phyloP scores from a whole-genome alignment of 1,140 invertebrate genomes.

The Atta colombica region DNA sequence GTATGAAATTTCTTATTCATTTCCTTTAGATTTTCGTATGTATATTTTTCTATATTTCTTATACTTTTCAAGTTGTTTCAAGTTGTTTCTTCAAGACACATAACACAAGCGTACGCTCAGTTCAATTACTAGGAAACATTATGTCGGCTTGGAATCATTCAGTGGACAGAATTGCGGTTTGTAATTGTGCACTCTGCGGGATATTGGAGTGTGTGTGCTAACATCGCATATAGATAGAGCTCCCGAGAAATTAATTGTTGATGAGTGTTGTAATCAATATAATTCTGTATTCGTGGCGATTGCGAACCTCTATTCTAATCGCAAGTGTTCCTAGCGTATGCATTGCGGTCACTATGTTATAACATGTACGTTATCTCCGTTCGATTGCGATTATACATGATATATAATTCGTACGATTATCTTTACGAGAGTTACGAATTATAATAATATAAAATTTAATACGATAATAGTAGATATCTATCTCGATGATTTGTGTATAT shows the following conservation, averaged over 20 bases:
- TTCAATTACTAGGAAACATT: constrained; percentile 49
- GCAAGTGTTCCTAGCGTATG: constrained; percentile 67
- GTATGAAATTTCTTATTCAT: neutral
- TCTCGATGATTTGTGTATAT: neutral
- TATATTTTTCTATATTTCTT: neutral
- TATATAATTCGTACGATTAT: neutral
- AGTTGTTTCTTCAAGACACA: neutral
- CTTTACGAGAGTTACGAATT: neutral
- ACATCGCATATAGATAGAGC: constrained; percentile 26
- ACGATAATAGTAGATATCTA: neutral
- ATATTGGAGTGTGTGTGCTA: constrained; percentile 50
- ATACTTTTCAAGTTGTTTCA: too few species aligned
- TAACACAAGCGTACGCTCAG: neutral
- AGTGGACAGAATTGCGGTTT: constrained; percentile 46
- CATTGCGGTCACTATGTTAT: constrained; percentile 42
- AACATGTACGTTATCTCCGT: constrained; percentile 31
- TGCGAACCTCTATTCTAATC: constrained; percentile 68
- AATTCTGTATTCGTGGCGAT: constrained; percentile 41
- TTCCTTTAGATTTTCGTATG: neutral
- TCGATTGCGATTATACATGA: constrained; percentile 1
- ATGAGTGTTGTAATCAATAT: constrained; percentile 67
- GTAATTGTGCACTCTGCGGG: constrained; percentile 16
- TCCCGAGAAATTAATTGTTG: constrained; percentile 73
- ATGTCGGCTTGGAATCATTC: constrained; percentile 35
- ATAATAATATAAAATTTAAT: constrained; percentile 1